phyloP scores from a whole-genome alignment of 2,888 invertebrate genomes.

The Empis stercorea region DNA sequence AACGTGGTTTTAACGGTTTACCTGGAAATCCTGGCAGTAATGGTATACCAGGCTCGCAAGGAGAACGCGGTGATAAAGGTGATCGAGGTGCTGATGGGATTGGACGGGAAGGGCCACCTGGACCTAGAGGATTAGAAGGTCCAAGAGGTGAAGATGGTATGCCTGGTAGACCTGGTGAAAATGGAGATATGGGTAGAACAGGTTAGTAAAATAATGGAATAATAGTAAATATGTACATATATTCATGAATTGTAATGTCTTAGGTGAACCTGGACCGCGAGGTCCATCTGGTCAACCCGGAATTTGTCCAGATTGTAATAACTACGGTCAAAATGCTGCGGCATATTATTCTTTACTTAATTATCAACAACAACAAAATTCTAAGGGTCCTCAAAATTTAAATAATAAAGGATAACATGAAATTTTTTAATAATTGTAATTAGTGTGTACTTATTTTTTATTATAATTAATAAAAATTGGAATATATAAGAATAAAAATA shows the following conservation, averaged over 20 bases:
- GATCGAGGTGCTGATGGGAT: conserved; percentile 57
- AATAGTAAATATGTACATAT: conserved; percentile 1
- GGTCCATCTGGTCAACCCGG: conserved; percentile 45
- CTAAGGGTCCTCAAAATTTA: conserved; percentile 21
- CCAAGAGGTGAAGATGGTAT: conserved; percentile 52
- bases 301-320: conserved; percentile 25
- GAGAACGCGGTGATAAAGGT: conserved; percentile 58
- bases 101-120: conserved; percentile 60
- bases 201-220: conserved; percentile 37
- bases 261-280: conserved; percentile 50
- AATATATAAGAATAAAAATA: too few relatives aligned
- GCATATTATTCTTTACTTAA: conserved; percentile 20
- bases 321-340: conserved; percentile 22
- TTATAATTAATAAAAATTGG: too few relatives aligned
- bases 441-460: too few relatives aligned
- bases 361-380: conserved; percentile 17
- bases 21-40: conserved; percentile 43
- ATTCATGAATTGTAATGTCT: conserved; percentile 4
- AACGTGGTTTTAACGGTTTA: conserved; percentile 58
- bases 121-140: conserved; percentile 55
- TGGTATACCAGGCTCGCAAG: conserved; percentile 42
- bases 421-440: too few relatives aligned
- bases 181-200: conserved; percentile 61
- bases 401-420: conserved; percentile 17
- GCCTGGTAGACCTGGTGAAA: conserved; percentile 60